phyloP scores from a whole-genome alignment of 2,888 invertebrate genomes.

The Oxycera nigricornis region DNA sequence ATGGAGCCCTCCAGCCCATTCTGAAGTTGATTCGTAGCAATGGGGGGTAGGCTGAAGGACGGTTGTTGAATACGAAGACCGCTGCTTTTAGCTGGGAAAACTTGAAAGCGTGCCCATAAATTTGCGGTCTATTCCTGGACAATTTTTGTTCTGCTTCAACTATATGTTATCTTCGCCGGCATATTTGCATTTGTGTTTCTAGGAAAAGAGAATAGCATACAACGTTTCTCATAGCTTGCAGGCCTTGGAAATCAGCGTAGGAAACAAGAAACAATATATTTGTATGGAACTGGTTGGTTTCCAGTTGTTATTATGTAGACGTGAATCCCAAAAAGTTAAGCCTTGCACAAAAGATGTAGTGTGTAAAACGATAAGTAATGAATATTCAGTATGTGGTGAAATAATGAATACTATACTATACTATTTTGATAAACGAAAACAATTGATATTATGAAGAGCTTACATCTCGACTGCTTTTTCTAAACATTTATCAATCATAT shows the following conservation, averaged over 20 bases:
- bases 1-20: constrained; percentile 10
- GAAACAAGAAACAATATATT: background rate
- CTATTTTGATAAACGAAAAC: no score
- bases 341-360: background rate
- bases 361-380: background rate
- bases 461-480: no score
- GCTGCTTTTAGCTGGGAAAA: background rate
- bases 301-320: background rate
- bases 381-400: no score
- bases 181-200: constrained; percentile 30
- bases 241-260: background rate
- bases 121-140: constrained; percentile 18
- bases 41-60: background rate
- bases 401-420: no score
- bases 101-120: constrained; percentile 28
- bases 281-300: background rate
- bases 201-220: background rate
- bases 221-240: background rate
- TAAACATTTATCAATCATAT: no score
- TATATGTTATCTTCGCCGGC: constrained; percentile 22
- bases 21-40: background rate
- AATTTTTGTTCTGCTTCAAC: constrained; percentile 11
- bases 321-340: constrained; percentile 15
- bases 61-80: background rate
- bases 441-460: no score